Evolutionary conservation across 2,797 vertebrate genomes (phyloP).

Genomic region (Anguilla pacifica): DNA sequence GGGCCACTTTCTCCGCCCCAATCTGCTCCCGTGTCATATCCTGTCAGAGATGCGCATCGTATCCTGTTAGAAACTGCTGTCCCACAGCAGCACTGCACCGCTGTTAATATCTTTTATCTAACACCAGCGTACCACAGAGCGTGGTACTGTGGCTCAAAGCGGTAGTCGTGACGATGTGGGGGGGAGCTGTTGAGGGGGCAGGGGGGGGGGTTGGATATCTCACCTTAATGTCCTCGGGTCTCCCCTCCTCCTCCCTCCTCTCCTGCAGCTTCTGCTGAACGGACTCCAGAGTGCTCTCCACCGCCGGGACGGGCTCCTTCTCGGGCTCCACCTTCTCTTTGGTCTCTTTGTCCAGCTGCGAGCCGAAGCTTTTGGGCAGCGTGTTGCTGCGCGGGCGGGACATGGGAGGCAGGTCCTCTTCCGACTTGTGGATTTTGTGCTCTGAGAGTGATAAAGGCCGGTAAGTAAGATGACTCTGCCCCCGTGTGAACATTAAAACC

Average conservation of each 20-base stretch:
- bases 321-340: slow-evolving; percentile 78
- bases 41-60: slow-evolving; percentile 79
- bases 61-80: slow-evolving; percentile 73
- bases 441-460: slow-evolving; percentile 65
- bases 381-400: slow-evolving; percentile 96
- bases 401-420: slow-evolving; percentile 87
- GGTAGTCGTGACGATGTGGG: background rate
- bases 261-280: slow-evolving; percentile 90
- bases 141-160: background rate
- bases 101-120: background rate
- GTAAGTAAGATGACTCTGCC: no score
- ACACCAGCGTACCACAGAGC: background rate
- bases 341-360: slow-evolving; percentile 90
- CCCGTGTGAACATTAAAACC: background rate
- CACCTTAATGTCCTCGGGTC: slow-evolving; percentile 95
- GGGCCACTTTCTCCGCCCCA: slow-evolving; percentile 88
- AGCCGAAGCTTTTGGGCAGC: slow-evolving; percentile 95
- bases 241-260: slow-evolving; percentile 83
- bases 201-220: background rate
- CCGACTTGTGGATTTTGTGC: slow-evolving; percentile 87
- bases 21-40: slow-evolving; percentile 99
- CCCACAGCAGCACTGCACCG: background rate
- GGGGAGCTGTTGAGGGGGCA: background rate
- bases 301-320: slow-evolving; percentile 76
- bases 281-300: slow-evolving; percentile 85